These are phyloP conservation scores for Cotesia typhae DNA, from an alignment of 1,140 invertebrate species.

Conservation along the genomic window DNA sequence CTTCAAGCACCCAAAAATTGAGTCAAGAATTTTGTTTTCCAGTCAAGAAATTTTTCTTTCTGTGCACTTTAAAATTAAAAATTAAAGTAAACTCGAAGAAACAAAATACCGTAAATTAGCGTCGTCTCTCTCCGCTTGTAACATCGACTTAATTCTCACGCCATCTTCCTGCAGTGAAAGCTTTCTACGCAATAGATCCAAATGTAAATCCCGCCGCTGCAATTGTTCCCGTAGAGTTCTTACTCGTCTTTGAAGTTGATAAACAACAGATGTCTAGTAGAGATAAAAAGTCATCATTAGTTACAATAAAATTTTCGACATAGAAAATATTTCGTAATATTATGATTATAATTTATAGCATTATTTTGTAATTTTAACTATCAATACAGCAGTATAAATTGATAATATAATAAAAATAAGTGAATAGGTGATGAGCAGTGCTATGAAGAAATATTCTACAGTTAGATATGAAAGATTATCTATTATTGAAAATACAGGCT, in stretches of 20 bases:
- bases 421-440: too few relatives aligned
- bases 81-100: constrained; percentile 6
- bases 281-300: not conserved
- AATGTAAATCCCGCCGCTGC: constrained; percentile 88
- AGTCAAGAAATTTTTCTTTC: too few relatives aligned
- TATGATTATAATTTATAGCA: not conserved
- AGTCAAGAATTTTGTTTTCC: too few relatives aligned
- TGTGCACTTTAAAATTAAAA: not conserved
- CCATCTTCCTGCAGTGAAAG: constrained; percentile 82
- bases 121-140: constrained; percentile 78
- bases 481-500: not conserved
- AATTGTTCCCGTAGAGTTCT: constrained; percentile 86
- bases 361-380: too few relatives aligned
- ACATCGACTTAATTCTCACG: constrained; percentile 72
- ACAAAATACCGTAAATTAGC: constrained; percentile 71
- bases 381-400: too few relatives aligned
- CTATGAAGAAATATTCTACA: not conserved
- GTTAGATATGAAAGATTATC: not conserved
- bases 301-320: not conserved
- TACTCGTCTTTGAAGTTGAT: constrained; percentile 83
- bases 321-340: not conserved
- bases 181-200: constrained; percentile 88
- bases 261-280: constrained; percentile 79
- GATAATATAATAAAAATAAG: too few relatives aligned
- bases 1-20: too few relatives aligned